Evolutionary conservation across 2,888 invertebrate genomes (phyloP), one percentile per base, ranked within the genome.

Genomic region (Andrena marginata): DNA sequence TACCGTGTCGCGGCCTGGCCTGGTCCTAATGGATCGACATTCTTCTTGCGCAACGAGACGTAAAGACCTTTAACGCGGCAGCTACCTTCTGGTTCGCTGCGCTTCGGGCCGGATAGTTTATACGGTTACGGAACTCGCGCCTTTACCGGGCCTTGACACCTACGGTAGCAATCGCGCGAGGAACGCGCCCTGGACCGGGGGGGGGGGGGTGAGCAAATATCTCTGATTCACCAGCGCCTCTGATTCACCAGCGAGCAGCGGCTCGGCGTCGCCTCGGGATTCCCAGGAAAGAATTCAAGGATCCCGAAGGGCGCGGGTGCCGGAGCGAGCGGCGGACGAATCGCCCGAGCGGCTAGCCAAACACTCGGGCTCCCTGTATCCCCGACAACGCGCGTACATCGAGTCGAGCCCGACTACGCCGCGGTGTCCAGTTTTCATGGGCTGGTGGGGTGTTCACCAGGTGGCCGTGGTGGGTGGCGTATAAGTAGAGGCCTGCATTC

Each of bases 401-500:
- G 79, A 76, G 64, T 65, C 72, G 71, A 64, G 76, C 78, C 60
- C 56, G 77, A 73, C 70, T 65, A 75, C 71, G 80, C 76, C 76
- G 76, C 59, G 89, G 89, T 91, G 90, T 91, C 90, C 90, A 90
- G 90, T 91, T 92, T 91, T 91, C 87, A 89, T 80, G 85, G 87
- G 84, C 81, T 92, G 93, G 93, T 93, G 93, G 93, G 93, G 92
- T 87, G 87, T 73, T 77, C 85, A 88, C 86, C 83, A 86, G 89
- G 90, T 82, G 86, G 84, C 89, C 89, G 91, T 93, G 93, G 93
- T 93, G 93, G 93, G 93, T 93, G 93, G 93, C 90, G 92, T 93
- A 93, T 93, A 93, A 93, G 93, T 93, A 93, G 92, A 92, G 93
- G 93, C 90, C 90, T 92, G 92, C 90, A 86, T 92, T 92, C 92